phyloP scores from a whole-genome alignment of 2,797 vertebrate genomes.

The Enteromius trimaculatus region DNA sequence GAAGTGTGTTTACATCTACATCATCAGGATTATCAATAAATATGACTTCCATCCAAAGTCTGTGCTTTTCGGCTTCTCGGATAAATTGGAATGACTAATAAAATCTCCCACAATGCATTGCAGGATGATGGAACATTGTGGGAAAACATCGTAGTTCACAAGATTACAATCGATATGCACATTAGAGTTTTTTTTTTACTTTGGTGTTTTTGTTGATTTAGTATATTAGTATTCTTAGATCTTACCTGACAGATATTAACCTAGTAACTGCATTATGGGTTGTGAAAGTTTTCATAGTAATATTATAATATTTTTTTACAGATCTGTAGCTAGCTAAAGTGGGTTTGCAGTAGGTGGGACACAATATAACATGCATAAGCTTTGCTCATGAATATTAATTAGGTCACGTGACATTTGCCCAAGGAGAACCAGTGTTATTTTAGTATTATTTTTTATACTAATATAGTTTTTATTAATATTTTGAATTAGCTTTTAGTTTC shows the following conservation, averaged over 20 bases:
- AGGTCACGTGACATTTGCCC: background rate
- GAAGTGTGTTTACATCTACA: constrained; percentile 41
- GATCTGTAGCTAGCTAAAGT: background rate
- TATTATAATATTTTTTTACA: background rate
- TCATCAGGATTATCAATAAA: constrained; percentile 73
- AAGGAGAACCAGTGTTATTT: background rate
- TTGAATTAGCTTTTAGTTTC: background rate
- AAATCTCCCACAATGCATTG: constrained; percentile 59
- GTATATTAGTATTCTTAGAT: background rate
- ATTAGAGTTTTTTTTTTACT: background rate
- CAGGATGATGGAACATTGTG: background rate
- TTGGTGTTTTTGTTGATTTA: constrained; percentile 1
- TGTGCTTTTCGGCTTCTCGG: constrained; percentile 57
- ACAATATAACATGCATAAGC: background rate
- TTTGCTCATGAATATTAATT: constrained; percentile 21
- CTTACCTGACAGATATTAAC: background rate
- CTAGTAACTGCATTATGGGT: background rate
- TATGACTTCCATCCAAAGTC: constrained; percentile 70
- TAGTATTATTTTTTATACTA: background rate
- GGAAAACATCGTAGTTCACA: background rate
- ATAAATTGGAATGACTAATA: constrained; percentile 68
- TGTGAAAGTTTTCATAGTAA: background rate
- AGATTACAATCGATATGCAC: constrained; percentile 20
- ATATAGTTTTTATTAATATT: background rate
- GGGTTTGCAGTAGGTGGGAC: background rate